Evolutionary conservation across 1,140 invertebrate species (phyloP), one percentile per base, ranked within the genome.

Genomic region (Sesamia nonagrioides): DNA sequence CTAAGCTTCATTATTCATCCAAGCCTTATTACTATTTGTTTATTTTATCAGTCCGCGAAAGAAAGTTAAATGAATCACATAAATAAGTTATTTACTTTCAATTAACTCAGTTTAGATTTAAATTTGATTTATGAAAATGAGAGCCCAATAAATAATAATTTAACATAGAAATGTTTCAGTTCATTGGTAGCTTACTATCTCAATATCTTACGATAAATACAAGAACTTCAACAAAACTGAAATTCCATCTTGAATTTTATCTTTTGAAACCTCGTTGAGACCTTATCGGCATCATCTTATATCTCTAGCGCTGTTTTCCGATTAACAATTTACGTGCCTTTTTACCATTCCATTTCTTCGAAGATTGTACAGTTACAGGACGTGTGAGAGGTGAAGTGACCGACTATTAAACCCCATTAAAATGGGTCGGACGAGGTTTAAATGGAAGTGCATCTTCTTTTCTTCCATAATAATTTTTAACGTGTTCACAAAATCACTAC

Each of bases 401-500:
- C 68, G 83, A 85, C 85, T 84, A 85, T 82, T 84, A 83, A 74
- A 45, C 42, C 52, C 18, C 60, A 7, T 63, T 80, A 91, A 88
- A 88, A 93, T 93, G 91, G 89, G 75, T 79, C 82, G 89, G 85
- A 82, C 77, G 77, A 91, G 81, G 73, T 84, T 84, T 48, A 90
- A 89, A 79, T 91, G 89, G 84, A 85, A 83, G 56, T 86, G 86
- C 27, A 40, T 83, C 66, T 63, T 90, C 11, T 33, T 87, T 15
- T 60, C 77, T 8, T 80, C 74, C 63, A 72, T 84, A 61, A 13
- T 85, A 27, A 13, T 82, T 13, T 61, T 88, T 2, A 87, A 79
- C 75, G 83, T 85, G 45, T 85, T 80, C 54, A 79, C 80, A n/a
- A 86, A 82, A 75, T 83, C 83, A 8, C 76, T 85, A 17, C 85